These are phyloP conservation scores for Corythornis cristatus DNA, from an alignment of 2,113 vertebrate species.

Conservation along the genomic window DNA sequence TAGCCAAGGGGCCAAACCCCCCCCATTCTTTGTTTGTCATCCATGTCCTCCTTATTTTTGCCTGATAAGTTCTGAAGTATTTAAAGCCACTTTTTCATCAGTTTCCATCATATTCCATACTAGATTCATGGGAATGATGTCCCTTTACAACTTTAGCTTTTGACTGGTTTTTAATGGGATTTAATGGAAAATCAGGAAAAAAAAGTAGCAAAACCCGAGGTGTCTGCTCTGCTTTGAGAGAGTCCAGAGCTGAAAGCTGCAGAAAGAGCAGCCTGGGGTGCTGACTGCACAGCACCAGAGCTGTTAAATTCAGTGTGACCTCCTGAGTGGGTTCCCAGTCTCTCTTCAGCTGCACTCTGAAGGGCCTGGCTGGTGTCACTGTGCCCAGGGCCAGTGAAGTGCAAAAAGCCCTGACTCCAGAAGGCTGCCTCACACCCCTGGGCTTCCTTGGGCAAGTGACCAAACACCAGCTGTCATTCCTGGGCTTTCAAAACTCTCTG, in stretches of 20 bases:
- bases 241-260: background rate
- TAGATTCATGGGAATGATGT: slow-evolving; percentile 57
- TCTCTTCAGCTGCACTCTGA: background rate
- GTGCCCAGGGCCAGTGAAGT: background rate
- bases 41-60: slow-evolving; percentile 38
- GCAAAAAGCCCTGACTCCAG: background rate
- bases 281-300: background rate
- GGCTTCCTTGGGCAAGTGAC: background rate
- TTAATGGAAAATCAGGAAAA: slow-evolving; percentile 12
- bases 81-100: slow-evolving; percentile 41
- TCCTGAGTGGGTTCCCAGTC: background rate
- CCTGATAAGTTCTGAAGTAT: slow-evolving; percentile 12
- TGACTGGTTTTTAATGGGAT: background rate
- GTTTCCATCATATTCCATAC: slow-evolving; percentile 35
- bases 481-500: background rate
- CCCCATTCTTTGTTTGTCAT: slow-evolving; percentile 23
- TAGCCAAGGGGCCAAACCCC: background rate
- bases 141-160: slow-evolving; percentile 60
- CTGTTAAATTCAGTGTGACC: background rate
- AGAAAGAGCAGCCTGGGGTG: background rate
- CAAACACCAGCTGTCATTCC: background rate
- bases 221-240: background rate
- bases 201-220: background rate
- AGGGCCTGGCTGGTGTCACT: background rate
- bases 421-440: background rate